Percentiles rank a stretch among this genome's conserved stretches.
These are phyloP conservation scores for Medauroidea extradentata DNA, from an alignment of 1,140 invertebrate species.

Conservation along the genomic window DNA sequence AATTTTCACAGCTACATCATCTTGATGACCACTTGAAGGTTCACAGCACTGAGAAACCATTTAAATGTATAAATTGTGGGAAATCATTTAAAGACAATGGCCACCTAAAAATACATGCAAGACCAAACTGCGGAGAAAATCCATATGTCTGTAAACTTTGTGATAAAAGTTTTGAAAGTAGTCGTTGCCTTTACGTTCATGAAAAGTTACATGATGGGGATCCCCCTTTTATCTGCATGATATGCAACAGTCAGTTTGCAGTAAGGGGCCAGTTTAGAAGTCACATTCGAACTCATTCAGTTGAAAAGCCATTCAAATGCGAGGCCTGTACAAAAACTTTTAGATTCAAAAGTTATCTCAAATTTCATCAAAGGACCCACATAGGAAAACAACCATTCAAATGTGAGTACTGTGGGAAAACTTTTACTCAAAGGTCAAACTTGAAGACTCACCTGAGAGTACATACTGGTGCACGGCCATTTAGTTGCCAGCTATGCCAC, in stretches of 20 bases:
- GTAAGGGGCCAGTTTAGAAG: slow-evolving; percentile 60
- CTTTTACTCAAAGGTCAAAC: too few species aligned
- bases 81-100: slow-evolving; percentile 69
- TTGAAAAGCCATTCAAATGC: too few species aligned
- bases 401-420: too few species aligned
- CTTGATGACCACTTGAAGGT: slow-evolving; percentile 78
- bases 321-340: too few species aligned
- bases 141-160: slow-evolving; percentile 49
- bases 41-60: slow-evolving; percentile 80
- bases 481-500: too few species aligned
- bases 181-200: slow-evolving; percentile 40
- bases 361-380: too few species aligned
- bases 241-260: slow-evolving; percentile 64
- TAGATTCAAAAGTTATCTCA: too few species aligned
- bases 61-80: slow-evolving; percentile 67
- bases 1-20: slow-evolving; percentile 75
- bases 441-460: too few species aligned
- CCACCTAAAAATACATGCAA: slow-evolving; percentile 41
- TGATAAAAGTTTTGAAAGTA: slow-evolving; percentile 42
- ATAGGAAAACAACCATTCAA: too few species aligned
- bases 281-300: slow-evolving; percentile 53
- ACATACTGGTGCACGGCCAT: too few species aligned
- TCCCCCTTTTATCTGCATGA: slow-evolving; percentile 59
- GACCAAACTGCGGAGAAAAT: slow-evolving; percentile 48
- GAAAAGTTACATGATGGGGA: slow-evolving; percentile 48